These are phyloP conservation scores for Sparus aurata DNA, from an alignment of 2,797 vertebrate genomes.

Conservation along the genomic window DNA sequence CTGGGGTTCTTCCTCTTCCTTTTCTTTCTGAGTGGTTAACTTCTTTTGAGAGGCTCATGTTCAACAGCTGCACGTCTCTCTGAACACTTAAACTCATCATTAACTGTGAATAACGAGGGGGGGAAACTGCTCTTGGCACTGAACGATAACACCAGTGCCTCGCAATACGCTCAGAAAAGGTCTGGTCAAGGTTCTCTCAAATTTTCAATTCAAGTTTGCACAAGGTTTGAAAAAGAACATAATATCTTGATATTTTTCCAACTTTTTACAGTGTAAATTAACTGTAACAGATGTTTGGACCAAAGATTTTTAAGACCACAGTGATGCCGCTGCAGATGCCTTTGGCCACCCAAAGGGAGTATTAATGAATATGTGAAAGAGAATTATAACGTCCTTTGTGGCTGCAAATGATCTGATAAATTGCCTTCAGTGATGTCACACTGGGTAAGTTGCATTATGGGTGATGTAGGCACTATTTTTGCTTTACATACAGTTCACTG, in stretches of 20 bases:
- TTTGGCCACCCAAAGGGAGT: background rate
- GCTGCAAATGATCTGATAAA: too few relatives aligned
- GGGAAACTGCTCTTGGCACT: background rate
- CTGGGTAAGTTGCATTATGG: too few relatives aligned
- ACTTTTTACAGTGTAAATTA: background rate
- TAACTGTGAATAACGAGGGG: background rate
- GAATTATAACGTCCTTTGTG: too few relatives aligned
- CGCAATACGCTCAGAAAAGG: background rate
- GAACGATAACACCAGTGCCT: background rate
- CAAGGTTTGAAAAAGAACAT: background rate
- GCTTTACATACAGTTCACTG: too few relatives aligned
- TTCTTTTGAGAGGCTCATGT: background rate
- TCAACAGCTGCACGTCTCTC: conserved; percentile 5
- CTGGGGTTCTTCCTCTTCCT: conserved; percentile 9
- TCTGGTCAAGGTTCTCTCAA: background rate
- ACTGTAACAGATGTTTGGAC: background rate
- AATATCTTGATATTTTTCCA: background rate
- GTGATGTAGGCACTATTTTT: too few relatives aligned
- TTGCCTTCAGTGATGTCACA: too few relatives aligned
- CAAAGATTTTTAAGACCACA: background rate
- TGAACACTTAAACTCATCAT: conserved; percentile 15
- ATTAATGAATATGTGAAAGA: too few relatives aligned
- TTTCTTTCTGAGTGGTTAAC: conserved; percentile 21
- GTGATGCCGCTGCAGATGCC: background rate
- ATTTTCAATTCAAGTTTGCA: background rate